phyloP scores from a whole-genome alignment of 2,888 invertebrate genomes.

The Notodonta dromedarius region DNA sequence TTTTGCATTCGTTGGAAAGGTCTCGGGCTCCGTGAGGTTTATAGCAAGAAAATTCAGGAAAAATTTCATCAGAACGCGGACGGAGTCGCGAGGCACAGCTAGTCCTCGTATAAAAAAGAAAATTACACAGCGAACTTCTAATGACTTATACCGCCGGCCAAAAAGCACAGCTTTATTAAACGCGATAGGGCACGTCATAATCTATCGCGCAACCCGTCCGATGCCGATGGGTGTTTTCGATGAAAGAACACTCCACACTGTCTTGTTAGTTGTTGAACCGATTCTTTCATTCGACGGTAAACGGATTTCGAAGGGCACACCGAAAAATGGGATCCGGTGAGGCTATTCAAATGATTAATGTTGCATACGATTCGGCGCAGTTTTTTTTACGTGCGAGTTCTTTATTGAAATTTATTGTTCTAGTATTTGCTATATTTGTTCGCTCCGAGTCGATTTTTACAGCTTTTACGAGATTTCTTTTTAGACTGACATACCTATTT shows the following conservation, averaged over 20 bases:
- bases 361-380: background rate
- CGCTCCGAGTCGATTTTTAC: slow-evolving; percentile 10
- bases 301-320: slow-evolving; percentile 31
- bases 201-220: slow-evolving; percentile 46
- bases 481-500: background rate
- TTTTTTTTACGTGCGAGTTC: background rate
- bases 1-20: too few species aligned
- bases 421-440: background rate
- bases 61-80: too few species aligned
- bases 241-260: slow-evolving; percentile 33
- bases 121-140: too few species aligned
- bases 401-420: background rate
- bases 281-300: slow-evolving; percentile 49
- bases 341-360: slow-evolving; percentile 26
- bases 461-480: slow-evolving; percentile 15
- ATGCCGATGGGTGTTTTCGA: slow-evolving; percentile 46
- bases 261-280: slow-evolving; percentile 28
- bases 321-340: slow-evolving; percentile 20
- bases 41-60: too few species aligned
- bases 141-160: slow-evolving; percentile 29
- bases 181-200: slow-evolving; percentile 70
- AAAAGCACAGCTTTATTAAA: slow-evolving; percentile 68
- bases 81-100: too few species aligned
- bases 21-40: too few species aligned
- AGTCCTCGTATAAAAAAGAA: too few species aligned